phyloP scores from a whole-genome alignment of 53 echinoderm and acorn worm genomes.

The Stichopus horrens region DNA sequence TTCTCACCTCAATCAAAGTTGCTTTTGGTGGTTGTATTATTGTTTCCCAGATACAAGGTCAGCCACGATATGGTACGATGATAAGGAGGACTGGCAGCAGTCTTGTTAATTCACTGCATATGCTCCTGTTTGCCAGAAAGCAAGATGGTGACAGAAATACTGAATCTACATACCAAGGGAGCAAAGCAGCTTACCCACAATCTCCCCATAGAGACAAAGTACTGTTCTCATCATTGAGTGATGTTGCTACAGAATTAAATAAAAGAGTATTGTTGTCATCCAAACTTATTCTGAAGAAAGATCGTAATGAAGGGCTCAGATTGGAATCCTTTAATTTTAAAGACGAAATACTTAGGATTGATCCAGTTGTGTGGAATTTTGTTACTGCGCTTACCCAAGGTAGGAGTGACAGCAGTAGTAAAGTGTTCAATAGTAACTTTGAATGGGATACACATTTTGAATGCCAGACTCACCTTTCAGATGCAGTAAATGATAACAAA shows the following conservation, averaged over 20 bases:
- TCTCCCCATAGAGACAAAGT: neutral
- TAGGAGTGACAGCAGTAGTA: neutral
- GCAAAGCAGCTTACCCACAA: neutral
- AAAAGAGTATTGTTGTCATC: neutral
- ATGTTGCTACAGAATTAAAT: neutral
- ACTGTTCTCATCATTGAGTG: neutral
- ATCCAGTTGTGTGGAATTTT: slow-evolving; percentile 12
- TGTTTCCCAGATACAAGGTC: slow-evolving; percentile 8
- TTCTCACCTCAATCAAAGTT: slow-evolving; percentile 22
- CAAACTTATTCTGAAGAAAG: neutral
- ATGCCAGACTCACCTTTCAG: neutral
- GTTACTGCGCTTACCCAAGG: slow-evolving; percentile 20
- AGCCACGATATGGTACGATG: slow-evolving; percentile 20
- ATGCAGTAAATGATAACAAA: slow-evolving; percentile 9
- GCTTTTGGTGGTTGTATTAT: neutral
- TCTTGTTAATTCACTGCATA: slow-evolving; percentile 9
- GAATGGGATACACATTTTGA: neutral
- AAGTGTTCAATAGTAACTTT: neutral
- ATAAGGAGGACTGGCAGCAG: slow-evolving; percentile 22
- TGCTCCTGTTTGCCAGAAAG: neutral
- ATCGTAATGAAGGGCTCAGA: neutral
- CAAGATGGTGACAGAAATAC: neutral
- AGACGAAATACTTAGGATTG: neutral
- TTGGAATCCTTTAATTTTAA: neutral
- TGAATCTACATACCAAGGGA: neutral